Evolutionary conservation across 2,113 vertebrate species (phyloP).

Genomic region (Anser cygnoides): DNA sequence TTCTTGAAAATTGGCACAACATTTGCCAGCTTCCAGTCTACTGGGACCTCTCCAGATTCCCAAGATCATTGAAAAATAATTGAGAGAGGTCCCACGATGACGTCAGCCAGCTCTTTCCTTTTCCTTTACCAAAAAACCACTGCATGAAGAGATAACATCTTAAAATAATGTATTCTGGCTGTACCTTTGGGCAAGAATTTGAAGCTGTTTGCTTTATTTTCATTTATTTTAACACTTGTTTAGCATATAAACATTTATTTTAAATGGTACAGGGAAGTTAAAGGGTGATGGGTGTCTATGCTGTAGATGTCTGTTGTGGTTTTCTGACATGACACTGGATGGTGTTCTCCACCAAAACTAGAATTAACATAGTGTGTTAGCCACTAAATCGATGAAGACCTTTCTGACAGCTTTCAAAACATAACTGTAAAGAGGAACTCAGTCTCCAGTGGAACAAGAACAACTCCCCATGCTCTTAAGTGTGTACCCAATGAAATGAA

Average conservation of each 20-base stretch:
- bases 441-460: neutral
- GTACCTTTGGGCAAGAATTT: neutral
- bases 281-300: neutral
- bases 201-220: neutral
- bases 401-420: neutral
- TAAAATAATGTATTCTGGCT: neutral
- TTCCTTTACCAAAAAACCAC: neutral
- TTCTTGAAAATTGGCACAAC: too few species aligned
- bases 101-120: neutral
- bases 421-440: neutral
- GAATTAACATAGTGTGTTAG: neutral
- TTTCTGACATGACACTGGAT: accelerated
- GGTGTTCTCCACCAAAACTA: neutral
- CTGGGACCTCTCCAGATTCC: too few species aligned
- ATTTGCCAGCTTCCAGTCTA: too few species aligned
- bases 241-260: neutral
- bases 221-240: neutral
- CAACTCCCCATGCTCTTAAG: neutral
- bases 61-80: too few species aligned
- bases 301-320: too few species aligned
- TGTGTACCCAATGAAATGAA: neutral
- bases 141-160: neutral
- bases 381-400: neutral
- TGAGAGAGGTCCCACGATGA: too few species aligned
- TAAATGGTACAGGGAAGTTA: neutral